Evolutionary conservation across 30 jellyfish, hydroid and myxozoan genomes (phyloP).

Genomic region (Morbakka virulenta): DNA sequence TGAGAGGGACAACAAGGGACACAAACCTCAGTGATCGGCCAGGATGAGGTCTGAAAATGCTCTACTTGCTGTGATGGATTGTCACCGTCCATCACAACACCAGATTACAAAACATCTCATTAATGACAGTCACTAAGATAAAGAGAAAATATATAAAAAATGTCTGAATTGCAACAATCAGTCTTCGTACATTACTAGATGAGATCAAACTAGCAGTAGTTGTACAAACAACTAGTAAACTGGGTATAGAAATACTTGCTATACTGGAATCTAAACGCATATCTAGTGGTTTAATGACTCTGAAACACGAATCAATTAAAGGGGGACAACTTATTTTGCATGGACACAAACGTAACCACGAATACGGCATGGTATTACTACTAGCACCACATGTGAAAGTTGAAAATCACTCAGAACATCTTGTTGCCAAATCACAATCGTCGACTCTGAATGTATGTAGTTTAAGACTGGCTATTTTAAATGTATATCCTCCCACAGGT

Average conservation of each 20-base stretch:
- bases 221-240: background rate
- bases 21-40: no score
- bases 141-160: background rate
- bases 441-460: background rate
- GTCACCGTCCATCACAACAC: slow-evolving; percentile 1
- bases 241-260: background rate
- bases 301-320: background rate
- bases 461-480: background rate
- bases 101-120: background rate
- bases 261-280: background rate
- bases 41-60: slow-evolving; percentile 1
- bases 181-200: background rate
- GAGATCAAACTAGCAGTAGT: background rate
- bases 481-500: background rate
- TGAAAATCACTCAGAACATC: background rate
- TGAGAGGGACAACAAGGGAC: no score
- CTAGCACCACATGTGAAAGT: slow-evolving; percentile 8
- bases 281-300: background rate
- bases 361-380: background rate
- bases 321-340: background rate
- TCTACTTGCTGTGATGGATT: slow-evolving; percentile 4
- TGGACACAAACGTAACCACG: background rate
- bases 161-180: background rate
- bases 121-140: background rate
- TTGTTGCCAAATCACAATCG: background rate